Conservation (phyloP, 2,113 vertebrate genomes). For the Rhea americana region DNA sequence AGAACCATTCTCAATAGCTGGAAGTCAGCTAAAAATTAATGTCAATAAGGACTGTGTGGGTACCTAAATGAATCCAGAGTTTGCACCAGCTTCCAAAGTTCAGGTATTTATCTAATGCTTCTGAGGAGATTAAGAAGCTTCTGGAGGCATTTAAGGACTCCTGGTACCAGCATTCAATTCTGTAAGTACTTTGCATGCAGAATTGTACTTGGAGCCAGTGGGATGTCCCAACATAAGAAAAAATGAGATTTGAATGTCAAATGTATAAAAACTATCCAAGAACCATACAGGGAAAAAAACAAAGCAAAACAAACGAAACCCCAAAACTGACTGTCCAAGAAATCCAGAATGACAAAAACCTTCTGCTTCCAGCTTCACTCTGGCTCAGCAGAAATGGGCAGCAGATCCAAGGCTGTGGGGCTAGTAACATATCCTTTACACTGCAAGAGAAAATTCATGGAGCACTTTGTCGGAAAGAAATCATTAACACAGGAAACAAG, state of each 20-base stretch:
- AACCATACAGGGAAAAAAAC: neutral
- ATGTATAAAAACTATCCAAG: slow-evolving; percentile 57
- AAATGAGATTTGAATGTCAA: slow-evolving; percentile 31
- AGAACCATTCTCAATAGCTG: neutral
- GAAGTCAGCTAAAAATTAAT: neutral
- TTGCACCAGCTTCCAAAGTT: neutral
- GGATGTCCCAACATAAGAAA: slow-evolving; percentile 34
- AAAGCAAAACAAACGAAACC: neutral
- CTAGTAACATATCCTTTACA: neutral
- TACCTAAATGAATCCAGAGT: neutral
- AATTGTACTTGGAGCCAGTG: slow-evolving; percentile 25
- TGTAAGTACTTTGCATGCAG: neutral
- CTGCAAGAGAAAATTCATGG: neutral
- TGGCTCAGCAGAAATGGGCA: neutral
- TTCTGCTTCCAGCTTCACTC: neutral
- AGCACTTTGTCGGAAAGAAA: slow-evolving; percentile 20
- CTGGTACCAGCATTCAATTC: neutral
- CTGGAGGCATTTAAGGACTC: neutral
- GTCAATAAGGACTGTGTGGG: neutral
- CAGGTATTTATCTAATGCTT: neutral
- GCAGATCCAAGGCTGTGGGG: neutral
- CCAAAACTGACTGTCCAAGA: neutral
- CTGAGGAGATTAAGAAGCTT: neutral
- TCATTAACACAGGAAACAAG: slow-evolving; percentile 49
- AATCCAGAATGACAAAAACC: slow-evolving; percentile 38